Evolutionary conservation across 2,888 invertebrate species (phyloP).

Genomic region (Elysia crispata): DNA sequence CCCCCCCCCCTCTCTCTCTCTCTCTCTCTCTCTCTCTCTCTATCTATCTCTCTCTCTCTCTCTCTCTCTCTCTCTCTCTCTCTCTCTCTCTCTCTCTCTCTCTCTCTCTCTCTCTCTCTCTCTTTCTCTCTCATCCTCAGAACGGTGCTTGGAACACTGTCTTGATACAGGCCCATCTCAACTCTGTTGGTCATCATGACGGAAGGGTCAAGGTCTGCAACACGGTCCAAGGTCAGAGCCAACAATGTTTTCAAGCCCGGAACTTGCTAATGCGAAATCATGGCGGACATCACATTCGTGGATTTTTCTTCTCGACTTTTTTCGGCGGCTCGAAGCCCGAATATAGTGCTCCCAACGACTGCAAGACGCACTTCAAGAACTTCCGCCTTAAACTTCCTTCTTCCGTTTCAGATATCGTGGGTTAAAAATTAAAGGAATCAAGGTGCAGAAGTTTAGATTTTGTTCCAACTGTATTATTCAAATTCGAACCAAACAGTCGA

Average conservation of each 20-base stretch:
- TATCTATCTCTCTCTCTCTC: no score
- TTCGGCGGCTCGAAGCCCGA: slow-evolving; percentile 55
- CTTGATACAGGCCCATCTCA: slow-evolving; percentile 61
- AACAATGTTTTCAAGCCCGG: slow-evolving; percentile 49
- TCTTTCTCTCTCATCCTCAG: background rate
- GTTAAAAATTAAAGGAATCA: background rate
- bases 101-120: background rate
- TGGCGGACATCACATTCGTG: slow-evolving; percentile 39
- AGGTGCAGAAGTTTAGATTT: background rate
- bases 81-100: background rate
- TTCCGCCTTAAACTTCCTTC: slow-evolving; percentile 25
- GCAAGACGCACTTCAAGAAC: slow-evolving; percentile 45
- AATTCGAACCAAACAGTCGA: no score
- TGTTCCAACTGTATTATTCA: no score
- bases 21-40: no score
- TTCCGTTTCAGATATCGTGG: slow-evolving; percentile 10
- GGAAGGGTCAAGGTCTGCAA: slow-evolving; percentile 45
- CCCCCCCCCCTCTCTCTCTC: no score
- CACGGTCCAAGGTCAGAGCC: background rate
- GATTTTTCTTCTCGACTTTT: slow-evolving; percentile 58
- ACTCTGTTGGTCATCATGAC: slow-evolving; percentile 53
- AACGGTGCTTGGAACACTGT: slow-evolving; percentile 59
- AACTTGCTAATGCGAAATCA: slow-evolving; percentile 52
- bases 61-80: background rate
- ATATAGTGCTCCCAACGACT: slow-evolving; percentile 55